These are phyloP conservation scores for Lithophane leautieri DNA, from an alignment of 2,888 invertebrate species.

Conservation along the genomic window DNA sequence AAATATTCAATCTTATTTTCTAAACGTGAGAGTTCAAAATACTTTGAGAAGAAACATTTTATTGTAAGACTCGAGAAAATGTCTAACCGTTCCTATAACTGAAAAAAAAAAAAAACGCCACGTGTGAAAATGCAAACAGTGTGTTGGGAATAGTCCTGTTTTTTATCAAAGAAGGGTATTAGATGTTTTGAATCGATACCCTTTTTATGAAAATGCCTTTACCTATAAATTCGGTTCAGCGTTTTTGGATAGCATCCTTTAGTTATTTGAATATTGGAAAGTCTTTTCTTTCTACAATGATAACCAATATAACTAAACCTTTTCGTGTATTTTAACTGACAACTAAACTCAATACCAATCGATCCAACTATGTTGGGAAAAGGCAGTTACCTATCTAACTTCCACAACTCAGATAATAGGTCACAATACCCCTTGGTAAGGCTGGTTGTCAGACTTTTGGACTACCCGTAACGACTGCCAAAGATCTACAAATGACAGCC, in stretches of 20 bases:
- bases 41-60: background rate
- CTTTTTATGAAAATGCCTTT: slow-evolving; percentile 44
- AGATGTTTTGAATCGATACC: slow-evolving; percentile 55
- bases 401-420: too few relatives aligned
- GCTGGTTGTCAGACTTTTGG: too few relatives aligned
- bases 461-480: too few relatives aligned
- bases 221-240: slow-evolving; percentile 25
- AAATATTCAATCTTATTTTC: slow-evolving; percentile 24
- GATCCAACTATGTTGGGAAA: too few relatives aligned
- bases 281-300: background rate
- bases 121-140: slow-evolving; percentile 68
- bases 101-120: slow-evolving; percentile 63
- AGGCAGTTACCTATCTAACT: too few relatives aligned
- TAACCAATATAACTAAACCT: too few relatives aligned
- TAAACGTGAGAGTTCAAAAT: background rate
- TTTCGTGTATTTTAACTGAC: background rate
- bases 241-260: slow-evolving; percentile 24
- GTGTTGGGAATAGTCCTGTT: slow-evolving; percentile 61
- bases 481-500: too few relatives aligned
- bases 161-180: slow-evolving; percentile 49
- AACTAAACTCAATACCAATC: background rate
- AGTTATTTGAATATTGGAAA: slow-evolving; percentile 14
- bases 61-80: slow-evolving; percentile 49
- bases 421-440: too few relatives aligned
- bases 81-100: slow-evolving; percentile 53